Percentiles rank a stretch among this genome's conserved stretches.
These are phyloP conservation scores for Colletes collaris DNA, from an alignment of 2,888 invertebrate genomes.

Conservation along the genomic window DNA sequence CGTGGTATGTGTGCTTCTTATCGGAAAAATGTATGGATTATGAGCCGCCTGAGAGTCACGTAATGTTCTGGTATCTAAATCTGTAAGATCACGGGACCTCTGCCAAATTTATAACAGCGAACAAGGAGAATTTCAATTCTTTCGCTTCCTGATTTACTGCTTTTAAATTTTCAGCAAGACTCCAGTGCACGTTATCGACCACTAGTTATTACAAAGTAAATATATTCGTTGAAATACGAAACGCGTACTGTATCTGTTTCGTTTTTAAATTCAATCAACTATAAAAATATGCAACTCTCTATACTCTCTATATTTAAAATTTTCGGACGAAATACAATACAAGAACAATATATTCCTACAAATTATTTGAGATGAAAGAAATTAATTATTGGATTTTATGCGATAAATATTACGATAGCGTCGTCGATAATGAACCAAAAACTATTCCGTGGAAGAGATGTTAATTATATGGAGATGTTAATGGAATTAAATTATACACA, in stretches of 20 bases:
- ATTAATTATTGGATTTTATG: no score
- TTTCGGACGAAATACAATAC: no score
- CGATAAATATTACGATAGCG: no score
- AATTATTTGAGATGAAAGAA: no score
- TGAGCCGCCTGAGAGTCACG: constrained; percentile 42
- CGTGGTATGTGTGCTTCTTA: constrained; percentile 37
- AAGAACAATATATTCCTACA: no score
- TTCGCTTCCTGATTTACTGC: constrained; percentile 1
- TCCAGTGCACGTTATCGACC: neutral
- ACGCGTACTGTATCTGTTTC: neutral
- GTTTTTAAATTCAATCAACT: neutral
- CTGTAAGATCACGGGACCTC: constrained; percentile 37
- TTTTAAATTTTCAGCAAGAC: neutral
- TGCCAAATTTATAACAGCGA: constrained; percentile 27
- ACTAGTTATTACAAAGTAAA: neutral
- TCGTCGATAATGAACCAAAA: no score
- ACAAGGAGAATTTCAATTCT: constrained; percentile 43
- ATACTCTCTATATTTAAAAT: no score
- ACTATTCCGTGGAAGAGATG: no score
- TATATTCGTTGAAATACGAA: neutral
- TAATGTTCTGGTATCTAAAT: constrained; percentile 50
- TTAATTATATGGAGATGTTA: no score
- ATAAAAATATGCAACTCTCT: no score
- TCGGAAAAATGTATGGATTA: constrained; percentile 52
- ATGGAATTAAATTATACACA: no score